phyloP scores from a whole-genome alignment of 2,888 invertebrate species.

The Lithophane socia region DNA sequence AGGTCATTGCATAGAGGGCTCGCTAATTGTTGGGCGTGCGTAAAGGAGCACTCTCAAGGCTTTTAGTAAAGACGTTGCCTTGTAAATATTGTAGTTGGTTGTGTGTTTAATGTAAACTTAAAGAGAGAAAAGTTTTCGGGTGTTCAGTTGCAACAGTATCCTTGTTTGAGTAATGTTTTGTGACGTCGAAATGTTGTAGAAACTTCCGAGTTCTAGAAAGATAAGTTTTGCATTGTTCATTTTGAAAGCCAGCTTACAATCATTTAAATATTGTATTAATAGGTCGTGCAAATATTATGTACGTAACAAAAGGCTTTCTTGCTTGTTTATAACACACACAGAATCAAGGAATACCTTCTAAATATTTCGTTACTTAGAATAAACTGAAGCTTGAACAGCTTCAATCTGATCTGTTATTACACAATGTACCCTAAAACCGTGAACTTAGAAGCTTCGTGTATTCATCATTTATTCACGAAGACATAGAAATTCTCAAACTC shows the following conservation, averaged over 20 bases:
- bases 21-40: conserved; percentile 77
- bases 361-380: not conserved
- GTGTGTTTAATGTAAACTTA: conserved; percentile 57
- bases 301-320: not conserved
- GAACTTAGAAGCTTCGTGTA: not conserved
- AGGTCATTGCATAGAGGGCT: conserved; percentile 75
- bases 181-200: not conserved
- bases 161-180: conserved; percentile 43
- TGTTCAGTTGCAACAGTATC: conserved; percentile 42
- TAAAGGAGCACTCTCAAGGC: conserved; percentile 73
- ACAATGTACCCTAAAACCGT: too few species aligned
- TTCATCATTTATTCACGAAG: not conserved
- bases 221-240: not conserved
- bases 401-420: not conserved
- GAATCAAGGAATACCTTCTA: not conserved
- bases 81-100: conserved; percentile 65
- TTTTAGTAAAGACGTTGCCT: conserved; percentile 67
- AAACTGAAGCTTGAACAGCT: not conserved
- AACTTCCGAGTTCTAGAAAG: not conserved
- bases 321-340: not conserved
- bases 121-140: conserved; percentile 42
- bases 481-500: too few species aligned
- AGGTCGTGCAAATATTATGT: not conserved
- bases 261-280: not conserved
- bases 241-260: not conserved